Evolutionary conservation across 2,888 invertebrate genomes (phyloP), one percentile per base, ranked within the genome.

Genomic region (Limnephilus rhombicus): DNA sequence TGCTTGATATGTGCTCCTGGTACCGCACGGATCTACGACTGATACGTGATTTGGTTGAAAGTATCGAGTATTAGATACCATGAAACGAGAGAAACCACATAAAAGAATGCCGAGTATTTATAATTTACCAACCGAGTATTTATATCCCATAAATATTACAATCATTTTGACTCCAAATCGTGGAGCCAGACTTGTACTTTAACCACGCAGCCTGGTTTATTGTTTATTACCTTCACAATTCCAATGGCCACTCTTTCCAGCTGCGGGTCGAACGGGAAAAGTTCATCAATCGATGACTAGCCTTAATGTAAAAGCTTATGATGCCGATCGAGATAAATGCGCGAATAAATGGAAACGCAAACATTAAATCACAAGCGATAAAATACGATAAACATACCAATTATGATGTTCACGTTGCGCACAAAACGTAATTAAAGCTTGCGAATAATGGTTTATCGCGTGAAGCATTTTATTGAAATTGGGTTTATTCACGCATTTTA

Each of bases 221-320:
- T 86, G 86, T 86, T 45, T 86, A 49, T 86, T 86, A 37, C 86
- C 49, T 86, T 45, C 41, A 37, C n/a, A 45, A 86, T 45, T n/a
- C 49, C 45, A 45, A 37, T 24, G 83, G 83, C 41, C 49, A 83
- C 45, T n/a, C 29, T 82, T 53, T 83, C 82, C 82, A 45, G 45
- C n/a, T 24, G 53, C 15, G 53, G 83, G 53, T 83, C 31, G 31
- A 83, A 83, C 31, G 85, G 90, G 82, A 83, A 41, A 89, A 83
- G 88, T 53, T 89, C 87, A 91, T 91, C 91, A 91, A 91, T 91
- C 91, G 89, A 91, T 91, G 91, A 83, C 91, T 82, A 53, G 31
- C 81, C 88, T 80, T 89, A 91, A 91, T 91, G 91, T 80, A 83
- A 80, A 89, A 89, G 91, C 91, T 91, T 89, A 89, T 80, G 82